Evolutionary conservation across 2,113 vertebrate genomes (phyloP), one percentile per base, ranked within the genome.

Genomic region (Urocolius indicus): DNA sequence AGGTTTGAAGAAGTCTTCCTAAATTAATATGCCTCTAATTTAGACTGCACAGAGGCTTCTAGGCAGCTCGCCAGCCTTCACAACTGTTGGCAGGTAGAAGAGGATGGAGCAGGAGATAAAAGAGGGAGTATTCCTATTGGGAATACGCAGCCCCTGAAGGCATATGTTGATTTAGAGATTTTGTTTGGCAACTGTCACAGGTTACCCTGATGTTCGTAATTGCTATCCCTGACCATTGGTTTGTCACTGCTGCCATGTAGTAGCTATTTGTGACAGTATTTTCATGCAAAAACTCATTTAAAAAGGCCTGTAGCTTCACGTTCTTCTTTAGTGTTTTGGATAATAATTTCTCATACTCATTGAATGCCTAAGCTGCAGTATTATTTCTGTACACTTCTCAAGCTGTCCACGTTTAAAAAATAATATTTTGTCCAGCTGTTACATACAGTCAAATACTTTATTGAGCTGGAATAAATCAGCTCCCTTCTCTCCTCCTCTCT

Each of bases 21-120:
- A 67, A 96, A 92, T 90, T 72, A 90, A 73, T 30, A 75, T 34
- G 8, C 36, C 29, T 84, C 66, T 87, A 88, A 93, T 94, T 90
- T 69, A 87, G 20, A 20, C 23, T 66, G 15, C 2, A 8, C 46
- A 81, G n/a, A 75, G 26, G 30, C 10, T 78, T 84, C 76, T 36
- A 88, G 65, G 80, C 76, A 87, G 23, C 68, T 90, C 1, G 30
- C 75, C 83, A 90, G 23, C 45, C 34, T 55, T 72, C 69, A 29
- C 52, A 92, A 88, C 88, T 84, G 61, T 27, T 90, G 79, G 49
- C 85, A 96, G 92, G 79, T 90, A 92, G n/a, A 84, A 81, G n/a
- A 78, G 24, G 57, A 92, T 32, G 26, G 66, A 90, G 66, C 36
- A 94, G n/a, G 24, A 95, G 82, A 90, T 52, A 83, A 87, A 45